phyloP scores from a whole-genome alignment of 2,888 invertebrate genomes.

The Drosophila birchii region DNA sequence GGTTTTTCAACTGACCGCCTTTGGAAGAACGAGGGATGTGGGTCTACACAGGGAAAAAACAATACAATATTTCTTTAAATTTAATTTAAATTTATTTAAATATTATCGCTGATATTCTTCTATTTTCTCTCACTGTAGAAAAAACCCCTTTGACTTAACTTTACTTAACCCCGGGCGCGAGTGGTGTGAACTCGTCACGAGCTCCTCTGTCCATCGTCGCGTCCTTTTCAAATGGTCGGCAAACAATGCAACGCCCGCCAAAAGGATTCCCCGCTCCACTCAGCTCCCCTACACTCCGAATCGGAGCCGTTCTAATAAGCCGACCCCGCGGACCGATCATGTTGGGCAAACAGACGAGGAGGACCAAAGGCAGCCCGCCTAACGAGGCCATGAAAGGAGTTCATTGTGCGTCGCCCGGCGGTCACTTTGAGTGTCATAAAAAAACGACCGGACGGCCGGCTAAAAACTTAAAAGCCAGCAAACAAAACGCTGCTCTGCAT shows the following conservation, averaged over 20 bases:
- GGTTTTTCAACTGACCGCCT: constrained; percentile 68
- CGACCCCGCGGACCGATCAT: constrained; percentile 73
- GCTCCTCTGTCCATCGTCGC: constrained; percentile 28
- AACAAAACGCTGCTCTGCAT: constrained; percentile 76
- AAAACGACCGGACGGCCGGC: constrained; percentile 33
- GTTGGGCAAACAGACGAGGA: constrained; percentile 71
- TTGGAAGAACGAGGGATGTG: constrained; percentile 20
- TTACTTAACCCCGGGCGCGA: constrained; percentile 19
- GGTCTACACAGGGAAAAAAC: not conserved
- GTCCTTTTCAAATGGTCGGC: constrained; percentile 70
- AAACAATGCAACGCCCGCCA: constrained; percentile 63
- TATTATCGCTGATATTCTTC: no score
- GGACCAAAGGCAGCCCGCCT: constrained; percentile 62
- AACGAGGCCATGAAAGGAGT: constrained; percentile 80
- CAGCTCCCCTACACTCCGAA: not conserved
- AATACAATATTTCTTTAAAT: no score
- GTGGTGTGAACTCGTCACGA: constrained; percentile 32
- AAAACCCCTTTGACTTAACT: not conserved
- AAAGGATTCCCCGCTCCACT: constrained; percentile 23
- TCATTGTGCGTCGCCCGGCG: constrained; percentile 73
- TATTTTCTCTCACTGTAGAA: constrained; percentile 8
- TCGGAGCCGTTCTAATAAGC: constrained; percentile 76
- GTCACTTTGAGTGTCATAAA: constrained; percentile 80
- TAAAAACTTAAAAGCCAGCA: constrained; percentile 77
- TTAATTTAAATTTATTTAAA: not conserved